Percentiles rank a stretch among this genome's conserved stretches.
These are phyloP conservation scores for Hippocampus abdominalis DNA, from an alignment of 2,113 vertebrate species.

Conservation along the genomic window DNA sequence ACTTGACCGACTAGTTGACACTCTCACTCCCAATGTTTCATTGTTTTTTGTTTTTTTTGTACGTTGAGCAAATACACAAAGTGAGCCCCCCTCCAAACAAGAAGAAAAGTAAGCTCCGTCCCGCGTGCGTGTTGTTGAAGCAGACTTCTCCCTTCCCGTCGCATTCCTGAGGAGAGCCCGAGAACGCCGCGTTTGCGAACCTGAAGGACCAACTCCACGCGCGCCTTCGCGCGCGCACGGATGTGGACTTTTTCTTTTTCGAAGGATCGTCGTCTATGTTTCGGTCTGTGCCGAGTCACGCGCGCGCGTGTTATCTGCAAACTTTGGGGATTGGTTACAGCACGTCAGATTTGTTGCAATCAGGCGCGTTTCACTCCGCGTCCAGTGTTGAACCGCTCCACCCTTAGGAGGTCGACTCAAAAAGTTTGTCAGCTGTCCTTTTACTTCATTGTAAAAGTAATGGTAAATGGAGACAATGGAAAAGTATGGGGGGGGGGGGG, in stretches of 20 bases:
- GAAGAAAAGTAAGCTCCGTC: conserved; percentile 28
- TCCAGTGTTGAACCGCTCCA: neutral
- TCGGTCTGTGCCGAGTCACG: no score
- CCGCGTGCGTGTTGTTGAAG: conserved; percentile 2
- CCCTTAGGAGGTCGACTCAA: neutral
- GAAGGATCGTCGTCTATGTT: no score
- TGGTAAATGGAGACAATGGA: no score
- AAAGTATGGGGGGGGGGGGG: no score
- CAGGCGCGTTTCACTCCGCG: no score
- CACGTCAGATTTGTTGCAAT: no score
- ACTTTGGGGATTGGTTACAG: no score
- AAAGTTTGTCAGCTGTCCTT: neutral
- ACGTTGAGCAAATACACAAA: neutral
- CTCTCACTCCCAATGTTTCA: conserved; percentile 5
- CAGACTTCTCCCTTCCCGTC: conserved; percentile 29
- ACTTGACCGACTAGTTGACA: conserved; percentile 14
- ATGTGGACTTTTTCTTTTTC: no score
- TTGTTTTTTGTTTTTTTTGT: no score
- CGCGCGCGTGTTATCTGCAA: no score
- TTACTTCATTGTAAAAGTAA: neutral
- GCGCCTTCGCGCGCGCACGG: neutral
- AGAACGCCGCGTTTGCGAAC: neutral
- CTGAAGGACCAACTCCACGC: neutral
- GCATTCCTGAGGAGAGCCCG: conserved; percentile 47
- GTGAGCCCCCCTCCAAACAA: neutral